phyloP scores from a whole-genome alignment of 2,888 invertebrate species.

The Chrysotoxum bicinctum region DNA sequence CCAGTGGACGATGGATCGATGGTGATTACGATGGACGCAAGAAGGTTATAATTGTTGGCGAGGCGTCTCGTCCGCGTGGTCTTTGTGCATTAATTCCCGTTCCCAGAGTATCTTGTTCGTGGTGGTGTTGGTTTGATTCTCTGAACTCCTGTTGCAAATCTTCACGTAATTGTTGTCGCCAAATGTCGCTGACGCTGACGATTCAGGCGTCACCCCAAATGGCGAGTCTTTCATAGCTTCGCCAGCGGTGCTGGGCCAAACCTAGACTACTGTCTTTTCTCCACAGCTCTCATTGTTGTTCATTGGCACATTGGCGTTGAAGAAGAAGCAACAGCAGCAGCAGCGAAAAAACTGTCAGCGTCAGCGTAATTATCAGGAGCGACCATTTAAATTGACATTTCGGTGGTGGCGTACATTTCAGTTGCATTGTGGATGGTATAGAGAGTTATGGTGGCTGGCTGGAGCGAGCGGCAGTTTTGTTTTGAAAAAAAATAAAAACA shows the following conservation, averaged over 20 bases:
- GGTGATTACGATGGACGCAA: conserved; percentile 50
- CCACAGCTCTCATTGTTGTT: conserved; percentile 28
- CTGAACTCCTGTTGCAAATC: conserved; percentile 70
- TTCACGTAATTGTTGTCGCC: conserved; percentile 76
- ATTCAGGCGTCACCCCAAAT: conserved; percentile 71
- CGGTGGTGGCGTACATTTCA: conserved; percentile 26
- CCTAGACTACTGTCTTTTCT: conserved; percentile 49
- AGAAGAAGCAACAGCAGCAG: conserved; percentile 8
- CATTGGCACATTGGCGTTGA: conserved; percentile 59
- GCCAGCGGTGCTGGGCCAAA: conserved; percentile 15
- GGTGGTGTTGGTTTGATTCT: conserved; percentile 33
- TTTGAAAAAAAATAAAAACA: background rate
- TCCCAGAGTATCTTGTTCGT: conserved; percentile 19
- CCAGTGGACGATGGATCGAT: conserved; percentile 41
- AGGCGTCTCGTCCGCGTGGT: conserved; percentile 55
- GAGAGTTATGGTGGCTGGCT: background rate
- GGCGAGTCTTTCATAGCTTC: conserved; percentile 16
- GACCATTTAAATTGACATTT: conserved; percentile 72
- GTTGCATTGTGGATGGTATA: background rate
- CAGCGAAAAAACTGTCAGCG: conserved; percentile 55
- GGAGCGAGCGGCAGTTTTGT: background rate
- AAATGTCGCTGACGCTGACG: conserved; percentile 73
- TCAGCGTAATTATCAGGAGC: conserved; percentile 71
- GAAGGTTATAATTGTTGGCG: conserved; percentile 71
- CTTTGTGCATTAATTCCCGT: conserved; percentile 65